phyloP scores from a whole-genome alignment of 2,797 vertebrate species.

The Strix occidentalis region DNA sequence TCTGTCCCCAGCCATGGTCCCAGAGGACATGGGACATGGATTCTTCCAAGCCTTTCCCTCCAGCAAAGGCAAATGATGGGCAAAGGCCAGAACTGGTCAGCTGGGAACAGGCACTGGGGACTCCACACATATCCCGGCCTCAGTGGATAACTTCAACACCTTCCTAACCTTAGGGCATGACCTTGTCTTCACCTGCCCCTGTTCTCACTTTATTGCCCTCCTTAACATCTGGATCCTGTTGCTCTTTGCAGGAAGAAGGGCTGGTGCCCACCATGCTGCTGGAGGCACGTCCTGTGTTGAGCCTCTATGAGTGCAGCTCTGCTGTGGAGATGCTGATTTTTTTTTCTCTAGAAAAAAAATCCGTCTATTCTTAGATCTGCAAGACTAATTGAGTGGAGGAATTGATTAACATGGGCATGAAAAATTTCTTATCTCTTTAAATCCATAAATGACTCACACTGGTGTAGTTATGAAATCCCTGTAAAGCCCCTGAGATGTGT shows the following conservation, averaged over 20 bases:
- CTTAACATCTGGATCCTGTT: not conserved
- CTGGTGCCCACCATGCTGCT: not conserved
- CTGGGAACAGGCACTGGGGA: not conserved
- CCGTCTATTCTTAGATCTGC: not conserved
- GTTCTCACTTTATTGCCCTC: not conserved
- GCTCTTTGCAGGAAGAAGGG: not conserved
- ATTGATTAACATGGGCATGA: not conserved
- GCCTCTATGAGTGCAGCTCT: rapidly evolving
- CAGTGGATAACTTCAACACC: not conserved
- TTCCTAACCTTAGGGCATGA: not conserved
- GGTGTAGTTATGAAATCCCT: not conserved
- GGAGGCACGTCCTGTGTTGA: not conserved
- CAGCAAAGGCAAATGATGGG: not conserved
- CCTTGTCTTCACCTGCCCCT: not conserved
- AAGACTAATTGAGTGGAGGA: not conserved
- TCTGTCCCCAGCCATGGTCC: not conserved
- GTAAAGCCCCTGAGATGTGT: not conserved
- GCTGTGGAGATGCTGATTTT: not conserved
- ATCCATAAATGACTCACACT: not conserved
- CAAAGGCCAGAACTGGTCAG: not conserved
- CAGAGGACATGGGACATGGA: not conserved
- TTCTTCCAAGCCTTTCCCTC: not conserved
- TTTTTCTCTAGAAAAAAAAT: not conserved
- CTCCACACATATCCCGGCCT: not conserved
- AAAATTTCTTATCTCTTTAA: not conserved